Base-by-base conservation (phyloP, 1,140 invertebrate genomes). In the Drosophila ironensis region DNA sequence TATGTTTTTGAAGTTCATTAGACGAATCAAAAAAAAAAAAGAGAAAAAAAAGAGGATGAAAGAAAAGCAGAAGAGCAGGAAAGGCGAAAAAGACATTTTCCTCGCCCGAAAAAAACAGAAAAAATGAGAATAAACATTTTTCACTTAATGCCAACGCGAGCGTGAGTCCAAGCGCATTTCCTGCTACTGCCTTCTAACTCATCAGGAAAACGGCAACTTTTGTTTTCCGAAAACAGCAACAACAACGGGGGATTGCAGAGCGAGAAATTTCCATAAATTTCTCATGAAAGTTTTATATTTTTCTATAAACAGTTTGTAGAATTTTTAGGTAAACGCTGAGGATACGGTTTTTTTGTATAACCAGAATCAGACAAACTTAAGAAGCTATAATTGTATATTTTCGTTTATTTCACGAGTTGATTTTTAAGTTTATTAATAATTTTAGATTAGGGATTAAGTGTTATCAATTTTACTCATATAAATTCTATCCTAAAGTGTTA, bases 1-100 rank as follows among this genome's bases (percentile, higher is more conserved):
- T 77, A 86, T 88, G 80, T 81, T 88, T 88, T 88, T 88, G 86
- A 88, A 88, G 86, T 88, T 88, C 86, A 88, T 88, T 88, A 88
- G 86, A 86, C 80, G 78, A 77, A 72, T 88, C 52, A 47, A 66
- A 81, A 71, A 67, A 48, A 53, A 53, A 11, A 37, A 59, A 38
- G 48, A 44, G 28, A 11, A 17, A 16, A 4, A 16, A 37, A 14
- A 16, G 12, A 35, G 12, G 14, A 4, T 5, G 30, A 33, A n/a
- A 33, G 11, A 33, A 14, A 33, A 33, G 11, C 0, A 33, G n/a
- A n/a, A n/a, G n/a, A n/a, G n/a, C n/a, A n/a, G n/a, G 3, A n/a
- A 11, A 51, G 7, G 16, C 9, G 28, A 30, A 30, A 28, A 16
- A 11, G 38, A 33, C 17, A 44, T 53, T 53, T 33, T 33, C 30